A percentile compares a stretch with the other conserved stretches of the same genome.
These are phyloP conservation scores for Bugula neritina DNA, from an alignment of 2,888 invertebrate genomes.

Conservation along the genomic window DNA sequence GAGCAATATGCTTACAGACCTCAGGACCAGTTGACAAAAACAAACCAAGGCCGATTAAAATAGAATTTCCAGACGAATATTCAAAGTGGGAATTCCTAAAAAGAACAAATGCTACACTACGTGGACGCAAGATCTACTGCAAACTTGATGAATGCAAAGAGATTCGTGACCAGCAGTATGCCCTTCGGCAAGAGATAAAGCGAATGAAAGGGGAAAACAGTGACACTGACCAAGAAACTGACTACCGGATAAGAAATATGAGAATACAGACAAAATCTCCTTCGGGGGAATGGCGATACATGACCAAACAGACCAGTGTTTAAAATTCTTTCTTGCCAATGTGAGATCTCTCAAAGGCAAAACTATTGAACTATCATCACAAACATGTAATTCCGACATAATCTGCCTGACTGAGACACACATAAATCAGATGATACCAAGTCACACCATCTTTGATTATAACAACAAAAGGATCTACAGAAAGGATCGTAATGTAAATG, in stretches of 20 bases:
- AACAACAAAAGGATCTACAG: conserved; percentile 7
- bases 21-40: background rate
- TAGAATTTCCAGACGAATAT: background rate
- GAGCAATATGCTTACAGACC: background rate
- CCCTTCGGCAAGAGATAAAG: background rate
- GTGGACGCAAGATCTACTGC: background rate
- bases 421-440: background rate
- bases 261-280: background rate
- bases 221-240: background rate
- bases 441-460: conserved; percentile 3
- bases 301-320: background rate
- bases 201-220: too few species aligned
- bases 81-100: background rate
- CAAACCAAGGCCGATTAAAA: background rate
- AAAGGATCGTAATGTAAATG: background rate
- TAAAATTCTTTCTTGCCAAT: background rate
- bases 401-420: conserved; percentile 6
- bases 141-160: background rate
- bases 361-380: background rate
- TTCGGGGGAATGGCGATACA: background rate
- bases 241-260: background rate
- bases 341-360: background rate
- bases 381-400: background rate
- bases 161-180: background rate
- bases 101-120: background rate